Conservation (phyloP, 1,140 invertebrate species). For the Procambarus clarkii region DNA sequence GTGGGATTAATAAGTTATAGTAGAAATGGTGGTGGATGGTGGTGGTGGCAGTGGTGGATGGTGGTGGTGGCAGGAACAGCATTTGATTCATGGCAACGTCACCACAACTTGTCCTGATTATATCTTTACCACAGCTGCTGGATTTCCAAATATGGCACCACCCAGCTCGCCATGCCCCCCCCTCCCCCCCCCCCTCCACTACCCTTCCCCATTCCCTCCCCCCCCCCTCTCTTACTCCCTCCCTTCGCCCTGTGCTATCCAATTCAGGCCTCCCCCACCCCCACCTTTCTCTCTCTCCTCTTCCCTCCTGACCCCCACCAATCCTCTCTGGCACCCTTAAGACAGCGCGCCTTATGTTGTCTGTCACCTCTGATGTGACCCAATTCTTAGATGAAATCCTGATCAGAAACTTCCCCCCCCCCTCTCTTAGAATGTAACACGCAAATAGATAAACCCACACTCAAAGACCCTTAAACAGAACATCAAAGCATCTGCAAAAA, state of each 20-base stretch:
- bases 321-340: not conserved
- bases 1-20: not conserved
- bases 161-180: not conserved
- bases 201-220: not conserved
- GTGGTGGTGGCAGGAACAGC: not conserved
- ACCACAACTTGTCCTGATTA: not conserved
- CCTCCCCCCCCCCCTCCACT: not conserved
- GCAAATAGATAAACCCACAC: too few species aligned
- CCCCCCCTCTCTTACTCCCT: not conserved
- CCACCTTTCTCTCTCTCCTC: not conserved
- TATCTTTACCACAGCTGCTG: not conserved
- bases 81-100: not conserved
- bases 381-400: too few species aligned
- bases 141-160: not conserved
- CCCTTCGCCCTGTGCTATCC: not conserved
- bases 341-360: not conserved
- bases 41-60: not conserved
- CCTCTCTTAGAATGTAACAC: too few species aligned
- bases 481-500: too few species aligned
- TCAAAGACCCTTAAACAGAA: too few species aligned
- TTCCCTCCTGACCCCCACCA: not conserved
- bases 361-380: not conserved
- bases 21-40: not conserved
- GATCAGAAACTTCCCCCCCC: too few species aligned
- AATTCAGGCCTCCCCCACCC: not conserved